Percentiles rank a stretch among this genome's conserved stretches.
These are phyloP conservation scores for Lamproptera curius DNA, from an alignment of 2,888 invertebrate species.

Conservation along the genomic window DNA sequence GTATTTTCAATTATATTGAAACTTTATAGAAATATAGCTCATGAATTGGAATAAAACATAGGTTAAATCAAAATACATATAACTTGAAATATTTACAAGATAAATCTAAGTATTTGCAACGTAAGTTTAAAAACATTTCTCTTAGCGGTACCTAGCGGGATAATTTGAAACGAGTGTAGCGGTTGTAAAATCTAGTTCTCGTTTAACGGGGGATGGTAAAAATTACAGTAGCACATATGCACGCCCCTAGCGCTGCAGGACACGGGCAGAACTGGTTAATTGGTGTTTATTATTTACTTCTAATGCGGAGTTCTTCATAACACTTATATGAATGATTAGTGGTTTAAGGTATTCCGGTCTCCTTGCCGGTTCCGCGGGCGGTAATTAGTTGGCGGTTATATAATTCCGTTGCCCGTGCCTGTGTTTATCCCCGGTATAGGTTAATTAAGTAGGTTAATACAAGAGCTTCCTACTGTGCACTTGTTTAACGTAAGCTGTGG, in stretches of 20 bases:
- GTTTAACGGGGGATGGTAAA: conserved; percentile 14
- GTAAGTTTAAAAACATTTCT: too few species aligned
- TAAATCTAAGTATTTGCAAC: too few species aligned
- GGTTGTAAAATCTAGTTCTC: conserved; percentile 15
- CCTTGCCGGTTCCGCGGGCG: conserved; percentile 31
- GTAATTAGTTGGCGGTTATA: conserved; percentile 19
- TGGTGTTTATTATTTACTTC: conserved; percentile 45
- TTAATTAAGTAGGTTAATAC: conserved; percentile 18
- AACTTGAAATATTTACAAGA: too few species aligned
- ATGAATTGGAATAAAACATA: too few species aligned
- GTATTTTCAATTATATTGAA: too few species aligned
- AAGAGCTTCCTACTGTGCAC: not conserved
- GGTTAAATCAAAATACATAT: too few species aligned
- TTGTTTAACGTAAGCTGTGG: too few species aligned
- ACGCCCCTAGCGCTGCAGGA: conserved; percentile 37
- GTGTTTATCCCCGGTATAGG: conserved; percentile 9
- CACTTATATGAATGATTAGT: conserved; percentile 48
- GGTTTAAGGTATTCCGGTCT: conserved; percentile 42
- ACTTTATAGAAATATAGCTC: too few species aligned
- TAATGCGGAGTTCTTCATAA: conserved; percentile 32
- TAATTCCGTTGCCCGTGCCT: conserved; percentile 18
- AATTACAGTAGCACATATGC: conserved; percentile 30
- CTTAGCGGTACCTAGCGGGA: too few species aligned
- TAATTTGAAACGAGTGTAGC: too few species aligned
- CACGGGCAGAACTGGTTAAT: conserved; percentile 52